Evolutionary conservation across 2,888 invertebrate species (phyloP), one percentile per base, ranked within the genome.

Genomic region (Julus scandinavius): DNA sequence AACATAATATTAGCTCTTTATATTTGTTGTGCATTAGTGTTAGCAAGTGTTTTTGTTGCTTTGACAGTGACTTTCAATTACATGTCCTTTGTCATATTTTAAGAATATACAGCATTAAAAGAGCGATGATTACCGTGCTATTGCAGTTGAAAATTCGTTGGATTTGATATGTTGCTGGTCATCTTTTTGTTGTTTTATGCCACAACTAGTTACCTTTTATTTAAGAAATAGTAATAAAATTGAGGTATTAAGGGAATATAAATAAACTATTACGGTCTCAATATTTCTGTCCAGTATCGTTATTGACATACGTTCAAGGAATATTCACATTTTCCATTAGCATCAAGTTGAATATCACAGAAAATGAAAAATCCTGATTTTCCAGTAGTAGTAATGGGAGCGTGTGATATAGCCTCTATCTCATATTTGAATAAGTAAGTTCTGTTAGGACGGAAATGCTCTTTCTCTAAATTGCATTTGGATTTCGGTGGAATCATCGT

Each of bases 271-370:
- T 13, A 41, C 13, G 17, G 4, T 4, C 63, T 29, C 17, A 11
- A 85, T 41, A 9, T n/a, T 85, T 9, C 0, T 17, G 17, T 20
- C 6, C 4, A n/a, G 41, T n/a, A 41, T 40, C 17, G 9, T 9
- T 49, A 11, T 20, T 4, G 38, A 49, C 41, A n/a, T 41, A 85
- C 85, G n/a, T 85, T 15, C 11, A 85, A 85, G 1, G 20, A 41
- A 20, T 85, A 85, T 5, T 9, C 41, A 20, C 49, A 49, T 45
- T 85, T 85, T 20, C 49, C 85, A 49, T 85, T 20, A 41, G 11
- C 85, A 85, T 85, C 45, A 85, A 85, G 85, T 85, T 85, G 85
- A 85, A 85, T 15, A 17, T 45, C 49, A 20, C 85, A 85, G n/a
- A 20, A 2, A 20, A 85, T 85, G 11, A 17, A n/a, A 49, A 85